Evolutionary conservation across 2,113 vertebrate genomes (phyloP).

Genomic region (Formicarius rufipectus): DNA sequence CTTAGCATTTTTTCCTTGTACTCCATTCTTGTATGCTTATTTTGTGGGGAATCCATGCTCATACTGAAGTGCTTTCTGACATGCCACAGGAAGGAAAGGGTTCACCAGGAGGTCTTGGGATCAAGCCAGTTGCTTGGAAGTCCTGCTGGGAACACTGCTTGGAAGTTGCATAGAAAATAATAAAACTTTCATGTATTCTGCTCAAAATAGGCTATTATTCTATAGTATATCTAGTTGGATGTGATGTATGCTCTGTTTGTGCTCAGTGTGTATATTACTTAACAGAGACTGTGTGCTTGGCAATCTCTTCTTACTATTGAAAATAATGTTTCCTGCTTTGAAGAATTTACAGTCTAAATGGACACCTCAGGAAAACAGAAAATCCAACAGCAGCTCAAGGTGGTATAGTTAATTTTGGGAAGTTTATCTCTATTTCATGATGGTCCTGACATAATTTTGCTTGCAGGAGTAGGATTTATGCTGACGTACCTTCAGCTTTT

Average conservation of each 20-base stretch:
- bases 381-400: background rate
- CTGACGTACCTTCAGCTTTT: background rate
- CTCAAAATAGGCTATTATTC: background rate
- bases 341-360: background rate
- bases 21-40: background rate
- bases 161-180: background rate
- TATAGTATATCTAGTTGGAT: background rate
- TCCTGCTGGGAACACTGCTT: background rate
- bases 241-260: background rate
- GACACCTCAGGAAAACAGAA: background rate
- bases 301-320: background rate
- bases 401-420: background rate
- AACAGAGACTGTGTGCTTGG: background rate
- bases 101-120: constrained; percentile 15
- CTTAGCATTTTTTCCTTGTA: no score
- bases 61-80: background rate
- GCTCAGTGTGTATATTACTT: background rate
- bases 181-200: background rate
- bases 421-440: background rate
- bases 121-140: background rate
- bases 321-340: constrained; percentile 6
- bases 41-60: background rate
- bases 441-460: constrained; percentile 15
- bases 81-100: background rate
- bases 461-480: constrained; percentile 16